phyloP scores from a whole-genome alignment of 2,113 vertebrate species.

The Gasterosteus nipponicus region DNA sequence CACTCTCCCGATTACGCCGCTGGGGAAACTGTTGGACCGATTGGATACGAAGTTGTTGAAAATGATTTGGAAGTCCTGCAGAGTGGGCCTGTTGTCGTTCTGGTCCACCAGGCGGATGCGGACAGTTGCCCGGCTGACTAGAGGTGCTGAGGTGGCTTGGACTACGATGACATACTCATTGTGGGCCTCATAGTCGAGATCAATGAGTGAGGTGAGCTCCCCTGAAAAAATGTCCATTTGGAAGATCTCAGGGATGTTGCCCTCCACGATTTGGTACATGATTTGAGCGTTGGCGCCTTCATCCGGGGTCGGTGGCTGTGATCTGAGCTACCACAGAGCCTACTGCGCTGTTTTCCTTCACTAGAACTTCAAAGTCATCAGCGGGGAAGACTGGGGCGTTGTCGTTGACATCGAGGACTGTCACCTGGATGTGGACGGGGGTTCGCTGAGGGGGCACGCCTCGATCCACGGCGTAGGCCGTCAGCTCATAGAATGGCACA shows the following conservation, averaged over 20 bases:
- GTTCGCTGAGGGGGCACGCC: constrained; percentile 91
- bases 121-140: constrained; percentile 95
- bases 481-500: constrained; percentile 92
- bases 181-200: constrained; percentile 93
- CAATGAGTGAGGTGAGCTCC: constrained; percentile 95
- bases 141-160: constrained; percentile 95
- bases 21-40: constrained; percentile 96
- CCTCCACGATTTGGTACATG: constrained; percentile 99
- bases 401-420: constrained; percentile 95
- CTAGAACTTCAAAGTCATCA: constrained; percentile 94
- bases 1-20: constrained; percentile 91
- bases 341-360: constrained; percentile 97
- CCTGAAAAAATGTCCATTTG: constrained; percentile 99
- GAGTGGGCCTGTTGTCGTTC: constrained; percentile 94
- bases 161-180: constrained; percentile 96
- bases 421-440: constrained; percentile 94
- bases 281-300: constrained; percentile 96
- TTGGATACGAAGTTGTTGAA: constrained; percentile 99
- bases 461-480: constrained; percentile 93
- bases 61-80: constrained; percentile 97
- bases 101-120: constrained; percentile 93
- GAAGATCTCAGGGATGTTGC: constrained; percentile 98
- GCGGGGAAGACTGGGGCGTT: constrained; percentile 95
- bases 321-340: constrained; percentile 97
- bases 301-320: constrained; percentile 93